Evolutionary conservation across 2,888 invertebrate species (phyloP).

Genomic region (Machimus atricapillus): DNA sequence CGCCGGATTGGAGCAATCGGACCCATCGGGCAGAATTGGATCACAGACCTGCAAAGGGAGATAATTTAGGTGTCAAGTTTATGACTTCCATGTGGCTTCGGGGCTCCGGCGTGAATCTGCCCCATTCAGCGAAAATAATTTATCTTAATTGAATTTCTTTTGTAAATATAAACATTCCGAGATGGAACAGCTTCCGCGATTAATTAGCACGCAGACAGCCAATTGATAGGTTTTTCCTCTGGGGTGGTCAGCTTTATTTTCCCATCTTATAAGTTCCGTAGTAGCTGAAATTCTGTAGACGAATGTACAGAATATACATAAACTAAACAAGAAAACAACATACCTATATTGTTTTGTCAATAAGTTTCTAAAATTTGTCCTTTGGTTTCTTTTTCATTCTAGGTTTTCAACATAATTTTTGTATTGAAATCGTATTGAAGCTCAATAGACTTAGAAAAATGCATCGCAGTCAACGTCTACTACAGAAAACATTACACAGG

Average conservation of each 20-base stretch:
- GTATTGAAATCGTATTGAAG: too few relatives aligned
- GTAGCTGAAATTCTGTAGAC: too few relatives aligned
- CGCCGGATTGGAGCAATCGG: slow-evolving; percentile 66
- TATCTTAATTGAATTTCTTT: background rate
- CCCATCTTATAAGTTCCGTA: too few relatives aligned
- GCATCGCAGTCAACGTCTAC: too few relatives aligned
- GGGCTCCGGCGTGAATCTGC: background rate
- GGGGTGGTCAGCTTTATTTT: background rate
- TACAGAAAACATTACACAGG: too few relatives aligned
- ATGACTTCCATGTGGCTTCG: background rate
- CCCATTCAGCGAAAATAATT: background rate
- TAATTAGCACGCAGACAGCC: background rate
- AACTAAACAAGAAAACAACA: too few relatives aligned
- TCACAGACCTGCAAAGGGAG: slow-evolving; percentile 72
- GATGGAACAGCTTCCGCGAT: background rate
- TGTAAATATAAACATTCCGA: background rate
- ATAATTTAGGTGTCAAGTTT: background rate
- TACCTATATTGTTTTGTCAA: too few relatives aligned
- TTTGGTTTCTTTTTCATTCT: too few relatives aligned
- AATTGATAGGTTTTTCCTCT: background rate
- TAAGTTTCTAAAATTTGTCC: too few relatives aligned
- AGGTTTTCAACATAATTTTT: too few relatives aligned
- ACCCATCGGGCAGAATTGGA: slow-evolving; percentile 68
- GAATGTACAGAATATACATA: too few relatives aligned
- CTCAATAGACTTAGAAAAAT: too few relatives aligned